These are phyloP conservation scores for Theocolax elegans DNA, from an alignment of 1,140 invertebrate genomes.

Conservation along the genomic window DNA sequence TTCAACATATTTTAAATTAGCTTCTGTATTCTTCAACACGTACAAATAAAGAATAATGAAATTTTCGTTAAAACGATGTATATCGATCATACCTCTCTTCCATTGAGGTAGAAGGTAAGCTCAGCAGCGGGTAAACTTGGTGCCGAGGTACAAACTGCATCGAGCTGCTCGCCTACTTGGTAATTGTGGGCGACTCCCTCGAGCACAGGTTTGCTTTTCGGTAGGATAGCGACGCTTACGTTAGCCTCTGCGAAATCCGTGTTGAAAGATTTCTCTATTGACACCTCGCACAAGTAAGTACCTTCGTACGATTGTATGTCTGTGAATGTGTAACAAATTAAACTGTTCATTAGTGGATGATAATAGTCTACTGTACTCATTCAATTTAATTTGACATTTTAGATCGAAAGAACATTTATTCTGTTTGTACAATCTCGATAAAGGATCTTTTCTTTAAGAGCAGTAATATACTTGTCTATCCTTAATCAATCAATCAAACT, in stretches of 20 bases:
- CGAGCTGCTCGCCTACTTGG: slow-evolving; percentile 78
- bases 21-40: too few relatives aligned
- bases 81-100: slow-evolving; percentile 79
- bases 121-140: slow-evolving; percentile 77
- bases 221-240: slow-evolving; percentile 67
- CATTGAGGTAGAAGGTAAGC: slow-evolving; percentile 80
- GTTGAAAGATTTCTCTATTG: slow-evolving; percentile 69
- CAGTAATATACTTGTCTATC: too few relatives aligned
- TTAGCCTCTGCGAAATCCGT: slow-evolving; percentile 65
- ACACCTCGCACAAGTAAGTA: slow-evolving; percentile 72
- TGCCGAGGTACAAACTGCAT: slow-evolving; percentile 81
- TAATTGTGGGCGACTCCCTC: slow-evolving; percentile 67
- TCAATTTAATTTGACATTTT: too few relatives aligned
- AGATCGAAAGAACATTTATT: too few relatives aligned
- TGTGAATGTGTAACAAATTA: background rate
- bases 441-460: too few relatives aligned
- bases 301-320: slow-evolving; percentile 56
- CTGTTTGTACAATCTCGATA: too few relatives aligned
- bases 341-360: too few relatives aligned
- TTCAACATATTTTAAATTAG: too few relatives aligned
- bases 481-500: too few relatives aligned
- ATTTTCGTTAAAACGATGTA: too few relatives aligned
- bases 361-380: too few relatives aligned
- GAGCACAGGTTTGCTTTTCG: slow-evolving; percentile 55
- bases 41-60: too few relatives aligned